These are phyloP conservation scores for Dryobota labecula DNA, from an alignment of 2,888 invertebrate species.

Conservation along the genomic window DNA sequence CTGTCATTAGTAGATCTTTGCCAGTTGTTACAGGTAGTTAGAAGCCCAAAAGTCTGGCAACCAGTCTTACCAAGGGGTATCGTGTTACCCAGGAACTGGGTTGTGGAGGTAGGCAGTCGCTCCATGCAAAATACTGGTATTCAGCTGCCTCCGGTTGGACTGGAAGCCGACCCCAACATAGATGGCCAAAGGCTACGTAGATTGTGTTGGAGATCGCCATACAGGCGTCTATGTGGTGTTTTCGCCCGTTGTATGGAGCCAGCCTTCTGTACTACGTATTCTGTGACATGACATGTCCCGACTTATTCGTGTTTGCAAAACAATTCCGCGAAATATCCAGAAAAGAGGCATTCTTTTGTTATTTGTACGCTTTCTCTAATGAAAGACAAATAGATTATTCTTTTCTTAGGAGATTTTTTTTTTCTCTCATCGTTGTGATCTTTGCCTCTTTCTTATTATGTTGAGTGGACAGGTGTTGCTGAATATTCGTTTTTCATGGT, in stretches of 20 bases:
- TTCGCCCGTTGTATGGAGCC: background rate
- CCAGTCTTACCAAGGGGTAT: background rate
- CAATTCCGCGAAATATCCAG: conserved; percentile 46
- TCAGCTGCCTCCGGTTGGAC: background rate
- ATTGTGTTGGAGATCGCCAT: background rate
- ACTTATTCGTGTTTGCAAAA: conserved; percentile 54
- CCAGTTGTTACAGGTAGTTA: background rate
- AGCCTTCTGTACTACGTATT: conserved; percentile 20
- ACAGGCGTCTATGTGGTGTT: background rate
- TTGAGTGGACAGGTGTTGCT: background rate
- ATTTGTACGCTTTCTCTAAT: conserved; percentile 30
- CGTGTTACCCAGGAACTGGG: background rate
- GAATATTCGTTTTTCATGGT: background rate
- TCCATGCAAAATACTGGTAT: background rate
- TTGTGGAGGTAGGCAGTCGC: background rate
- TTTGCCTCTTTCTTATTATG: conserved; percentile 10
- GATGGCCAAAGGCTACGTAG: background rate
- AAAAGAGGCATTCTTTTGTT: conserved; percentile 41
- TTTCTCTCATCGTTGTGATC: conserved; percentile 12
- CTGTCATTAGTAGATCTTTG: background rate
- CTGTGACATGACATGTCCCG: conserved; percentile 1
- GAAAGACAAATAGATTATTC: conserved; percentile 28
- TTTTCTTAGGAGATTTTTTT: conserved; percentile 22
- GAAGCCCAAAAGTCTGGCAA: background rate
- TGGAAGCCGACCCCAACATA: background rate